Conservation (phyloP, 2,113 vertebrate species). For the Plecturocebus donacophilus region DNA sequence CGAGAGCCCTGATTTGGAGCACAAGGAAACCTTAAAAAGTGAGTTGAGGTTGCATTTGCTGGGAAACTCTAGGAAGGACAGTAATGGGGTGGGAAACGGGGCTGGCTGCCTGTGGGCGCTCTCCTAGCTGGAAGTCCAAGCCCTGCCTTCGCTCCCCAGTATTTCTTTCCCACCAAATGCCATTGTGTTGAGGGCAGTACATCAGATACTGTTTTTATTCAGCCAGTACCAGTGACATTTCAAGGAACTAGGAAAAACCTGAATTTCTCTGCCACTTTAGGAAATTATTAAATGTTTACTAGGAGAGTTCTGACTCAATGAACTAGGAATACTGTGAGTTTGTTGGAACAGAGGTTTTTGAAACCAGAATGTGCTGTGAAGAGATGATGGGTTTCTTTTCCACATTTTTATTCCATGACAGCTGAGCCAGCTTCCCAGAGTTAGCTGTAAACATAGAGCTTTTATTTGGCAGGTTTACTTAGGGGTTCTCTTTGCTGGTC, state of each 20-base stretch:
- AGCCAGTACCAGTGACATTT: neutral
- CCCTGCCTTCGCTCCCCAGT: neutral
- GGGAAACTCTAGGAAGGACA: neutral
- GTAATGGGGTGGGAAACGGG: neutral
- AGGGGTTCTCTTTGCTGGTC: neutral
- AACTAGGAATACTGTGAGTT: neutral
- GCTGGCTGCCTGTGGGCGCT: neutral
- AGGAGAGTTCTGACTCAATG: neutral
- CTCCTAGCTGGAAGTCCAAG: neutral
- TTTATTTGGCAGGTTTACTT: neutral
- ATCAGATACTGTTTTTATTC: neutral
- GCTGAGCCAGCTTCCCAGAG: neutral
- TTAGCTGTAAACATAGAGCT: neutral
- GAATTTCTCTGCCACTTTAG: constrained; percentile 9
- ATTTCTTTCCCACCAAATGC: neutral
- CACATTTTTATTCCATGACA: neutral
- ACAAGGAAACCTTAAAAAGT: constrained; percentile 15
- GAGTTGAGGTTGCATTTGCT: constrained; percentile 24
- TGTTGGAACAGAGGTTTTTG: neutral
- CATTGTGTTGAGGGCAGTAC: neutral
- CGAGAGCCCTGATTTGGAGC: neutral
- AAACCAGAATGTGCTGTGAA: neutral
- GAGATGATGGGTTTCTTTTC: neutral
- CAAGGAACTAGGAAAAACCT: neutral
- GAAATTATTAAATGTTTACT: constrained; percentile 5